Evolutionary conservation across 2,113 vertebrate genomes (phyloP).

Genomic region (Lagopus muta): DNA sequence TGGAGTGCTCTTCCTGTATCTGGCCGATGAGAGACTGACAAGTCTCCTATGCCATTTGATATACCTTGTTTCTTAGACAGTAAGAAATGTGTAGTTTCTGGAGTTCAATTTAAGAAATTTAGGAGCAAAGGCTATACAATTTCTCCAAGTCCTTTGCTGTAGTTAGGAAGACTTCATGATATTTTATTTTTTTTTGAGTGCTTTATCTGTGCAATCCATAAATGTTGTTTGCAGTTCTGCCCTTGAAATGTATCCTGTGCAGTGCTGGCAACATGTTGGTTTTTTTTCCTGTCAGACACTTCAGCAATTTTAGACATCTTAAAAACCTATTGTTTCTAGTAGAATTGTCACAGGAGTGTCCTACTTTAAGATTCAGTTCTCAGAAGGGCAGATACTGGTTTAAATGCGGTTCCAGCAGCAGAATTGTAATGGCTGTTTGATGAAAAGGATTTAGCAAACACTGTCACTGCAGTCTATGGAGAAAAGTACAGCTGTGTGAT

Average conservation of each 20-base stretch:
- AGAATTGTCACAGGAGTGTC: neutral
- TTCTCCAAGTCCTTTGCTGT: neutral
- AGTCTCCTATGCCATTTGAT: neutral
- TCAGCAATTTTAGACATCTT: neutral
- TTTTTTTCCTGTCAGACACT: neutral
- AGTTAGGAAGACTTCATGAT: neutral
- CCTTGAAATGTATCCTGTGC: neutral
- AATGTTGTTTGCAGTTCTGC: neutral
- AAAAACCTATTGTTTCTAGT: neutral
- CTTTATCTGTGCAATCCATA: neutral
- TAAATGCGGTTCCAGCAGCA: neutral
- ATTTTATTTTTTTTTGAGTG: neutral
- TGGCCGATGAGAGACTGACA: neutral
- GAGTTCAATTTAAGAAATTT: neutral
- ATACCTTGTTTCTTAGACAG: neutral
- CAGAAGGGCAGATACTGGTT: neutral
- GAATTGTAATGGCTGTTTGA: neutral
- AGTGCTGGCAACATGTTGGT: neutral
- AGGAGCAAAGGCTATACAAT: neutral
- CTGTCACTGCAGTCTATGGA: neutral
- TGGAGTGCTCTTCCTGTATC: neutral
- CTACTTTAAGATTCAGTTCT: neutral
- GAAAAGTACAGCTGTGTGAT: neutral
- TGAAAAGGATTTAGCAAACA: neutral
- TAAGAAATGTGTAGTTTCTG: neutral